phyloP scores from a whole-genome alignment of 2,888 invertebrate species.

The Eretmocerus hayati region DNA sequence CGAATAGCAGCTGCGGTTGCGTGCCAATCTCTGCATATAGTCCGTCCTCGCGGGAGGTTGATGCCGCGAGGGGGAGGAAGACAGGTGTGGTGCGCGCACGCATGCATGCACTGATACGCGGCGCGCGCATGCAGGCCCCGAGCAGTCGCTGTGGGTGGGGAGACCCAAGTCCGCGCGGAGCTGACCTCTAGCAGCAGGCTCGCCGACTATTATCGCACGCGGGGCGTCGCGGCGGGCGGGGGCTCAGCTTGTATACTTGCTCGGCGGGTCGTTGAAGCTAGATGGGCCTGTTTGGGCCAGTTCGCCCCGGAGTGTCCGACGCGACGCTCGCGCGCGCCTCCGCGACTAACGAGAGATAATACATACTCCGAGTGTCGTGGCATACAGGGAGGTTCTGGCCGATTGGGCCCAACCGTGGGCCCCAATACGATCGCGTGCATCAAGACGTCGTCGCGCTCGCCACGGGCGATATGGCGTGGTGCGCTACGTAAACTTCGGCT shows the following conservation, averaged over 20 bases:
- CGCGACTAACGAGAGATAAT: background rate
- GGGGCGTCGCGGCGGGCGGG: background rate
- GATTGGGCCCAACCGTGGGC: too few relatives aligned
- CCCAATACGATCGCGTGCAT: background rate
- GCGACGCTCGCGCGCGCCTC: background rate
- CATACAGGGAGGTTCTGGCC: background rate
- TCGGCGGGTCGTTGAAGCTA: background rate
- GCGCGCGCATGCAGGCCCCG: background rate
- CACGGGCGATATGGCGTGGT: background rate
- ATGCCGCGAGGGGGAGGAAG: too few relatives aligned
- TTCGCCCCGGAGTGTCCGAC: background rate
- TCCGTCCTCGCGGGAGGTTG: too few relatives aligned
- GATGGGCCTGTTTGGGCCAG: background rate
- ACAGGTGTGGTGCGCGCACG: background rate
- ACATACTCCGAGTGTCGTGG: background rate
- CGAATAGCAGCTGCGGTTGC: too few relatives aligned
- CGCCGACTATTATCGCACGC: slow-evolving; percentile 15
- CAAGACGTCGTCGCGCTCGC: background rate
- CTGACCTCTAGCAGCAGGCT: slow-evolving; percentile 15
- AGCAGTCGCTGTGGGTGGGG: background rate
- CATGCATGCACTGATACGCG: background rate
- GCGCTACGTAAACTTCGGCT: too few relatives aligned
- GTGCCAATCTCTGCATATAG: too few relatives aligned
- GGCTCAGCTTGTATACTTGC: slow-evolving; percentile 3
- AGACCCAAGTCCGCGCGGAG: background rate